Conservation (phyloP, 2,113 vertebrate species). For the Brachionichthys hirsutus region DNA sequence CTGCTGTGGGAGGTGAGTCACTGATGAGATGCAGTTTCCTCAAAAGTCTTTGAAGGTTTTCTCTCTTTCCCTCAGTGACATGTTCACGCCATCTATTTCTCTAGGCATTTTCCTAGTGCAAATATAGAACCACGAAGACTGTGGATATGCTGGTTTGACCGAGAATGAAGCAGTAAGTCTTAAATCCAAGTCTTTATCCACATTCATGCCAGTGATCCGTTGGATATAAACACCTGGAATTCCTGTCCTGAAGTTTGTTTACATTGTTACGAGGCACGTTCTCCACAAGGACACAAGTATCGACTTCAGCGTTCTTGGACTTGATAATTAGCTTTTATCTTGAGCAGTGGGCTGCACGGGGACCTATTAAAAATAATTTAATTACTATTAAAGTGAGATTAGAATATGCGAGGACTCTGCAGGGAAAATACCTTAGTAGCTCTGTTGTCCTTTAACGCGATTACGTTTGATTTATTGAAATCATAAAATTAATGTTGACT, state of each 20-base stretch:
- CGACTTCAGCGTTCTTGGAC: constrained; percentile 13
- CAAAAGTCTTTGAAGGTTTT: constrained; percentile 15
- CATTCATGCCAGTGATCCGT: no score
- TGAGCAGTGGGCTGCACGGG: constrained; percentile 12
- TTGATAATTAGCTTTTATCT: constrained; percentile 39
- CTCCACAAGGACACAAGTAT: constrained; percentile 22
- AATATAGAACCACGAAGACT: constrained; percentile 1
- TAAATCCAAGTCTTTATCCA: background rate
- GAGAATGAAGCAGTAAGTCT: background rate
- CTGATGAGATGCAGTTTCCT: constrained; percentile 11
- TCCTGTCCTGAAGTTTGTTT: constrained; percentile 5
- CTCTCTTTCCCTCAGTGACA: constrained; percentile 1
- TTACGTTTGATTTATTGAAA: constrained; percentile 34
- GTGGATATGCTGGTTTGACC: background rate
- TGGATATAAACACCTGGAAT: background rate
- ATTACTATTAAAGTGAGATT: constrained; percentile 19
- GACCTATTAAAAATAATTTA: constrained; percentile 36
- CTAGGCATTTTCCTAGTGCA: background rate
- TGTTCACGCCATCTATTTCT: constrained; percentile 3
- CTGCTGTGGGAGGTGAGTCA: constrained; percentile 13
- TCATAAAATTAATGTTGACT: constrained; percentile 23
- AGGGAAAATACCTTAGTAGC: constrained; percentile 5
- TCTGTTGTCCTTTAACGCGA: constrained; percentile 25
- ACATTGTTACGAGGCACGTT: constrained; percentile 3
- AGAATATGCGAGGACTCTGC: constrained; percentile 23